Evolutionary conservation across 2,888 invertebrate species (phyloP), one percentile per base, ranked within the genome.

Genomic region (Drosophila kuntzei): DNA sequence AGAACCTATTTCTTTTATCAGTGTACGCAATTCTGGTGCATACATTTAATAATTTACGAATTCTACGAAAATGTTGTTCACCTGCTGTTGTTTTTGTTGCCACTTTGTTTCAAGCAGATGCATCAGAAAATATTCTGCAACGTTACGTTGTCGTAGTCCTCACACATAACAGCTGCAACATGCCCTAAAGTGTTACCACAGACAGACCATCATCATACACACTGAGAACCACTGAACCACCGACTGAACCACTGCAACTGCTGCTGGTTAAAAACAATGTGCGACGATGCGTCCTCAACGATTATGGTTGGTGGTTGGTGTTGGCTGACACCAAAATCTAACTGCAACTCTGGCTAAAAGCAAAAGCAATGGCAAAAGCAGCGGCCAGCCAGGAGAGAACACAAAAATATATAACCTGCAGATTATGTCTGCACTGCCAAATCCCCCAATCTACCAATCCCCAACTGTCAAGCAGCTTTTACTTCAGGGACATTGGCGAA

Each of bases 351-450:
- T 49, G 34, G 50, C 49, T n/a, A 34, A 49, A 32, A 20, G 32
- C 34, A 49, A 14, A 27, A 16, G 27, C 46, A 29, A 25, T 16
- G 46, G 44, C 51, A 16, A 25, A 36, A 34, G 29, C 49, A 34
- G 27, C 43, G 34, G n/a, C 41, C 12, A 39, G 57, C 25, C 22
- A 14, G 32, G 36, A 36, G 22, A 20, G 50, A 34, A 58, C 14
- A 39, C 32, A 62, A 34, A 55, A 60, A 60, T 27, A 57, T 67
- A 73, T 71, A 75, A 54, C 71, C 63, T 36, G 57, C 25, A 84
- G 87, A 87, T 84, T 84, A 89, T 72, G 68, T 75, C 64, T 66
- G 87, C 81, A 66, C 72, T 60, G 63, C 51, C 74, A 65, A 71
- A 83, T 78, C 66, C 75, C 65, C 58, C 22, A 41, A 32, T 32